Percentiles rank a stretch among this genome's conserved stretches.
Evolutionary conservation across 2,888 invertebrate species (phyloP).

Genomic region (Orchesellides sinensis): DNA sequence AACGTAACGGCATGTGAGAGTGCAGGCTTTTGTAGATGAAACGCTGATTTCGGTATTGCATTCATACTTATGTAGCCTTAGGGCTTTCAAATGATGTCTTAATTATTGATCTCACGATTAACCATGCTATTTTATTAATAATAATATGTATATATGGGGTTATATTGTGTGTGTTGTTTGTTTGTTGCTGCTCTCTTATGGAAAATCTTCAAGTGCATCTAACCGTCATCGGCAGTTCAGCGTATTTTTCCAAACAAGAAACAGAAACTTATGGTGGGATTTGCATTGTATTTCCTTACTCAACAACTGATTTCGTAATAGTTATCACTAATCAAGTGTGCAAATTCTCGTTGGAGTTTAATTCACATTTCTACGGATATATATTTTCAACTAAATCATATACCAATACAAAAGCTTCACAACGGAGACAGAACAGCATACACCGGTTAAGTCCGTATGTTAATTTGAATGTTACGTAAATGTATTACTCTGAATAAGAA

Average conservation of each 20-base stretch:
- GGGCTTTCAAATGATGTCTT: constrained; percentile 57
- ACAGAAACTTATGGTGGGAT: no score
- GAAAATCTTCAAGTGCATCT: constrained; percentile 56
- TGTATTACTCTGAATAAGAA: no score
- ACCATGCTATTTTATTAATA: constrained; percentile 55
- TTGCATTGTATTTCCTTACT: no score
- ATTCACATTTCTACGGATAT: no score
- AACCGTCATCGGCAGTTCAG: neutral
- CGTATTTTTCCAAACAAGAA: neutral
- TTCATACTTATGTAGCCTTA: constrained; percentile 7
- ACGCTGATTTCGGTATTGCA: constrained; percentile 36
- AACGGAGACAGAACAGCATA: constrained; percentile 64
- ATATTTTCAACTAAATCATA: no score
- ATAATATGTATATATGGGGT: neutral
- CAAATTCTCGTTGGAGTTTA: no score
- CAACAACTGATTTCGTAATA: no score
- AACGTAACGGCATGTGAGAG: neutral
- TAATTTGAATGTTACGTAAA: no score
- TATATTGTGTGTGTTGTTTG: constrained; percentile 28
- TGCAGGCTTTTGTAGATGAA: neutral
- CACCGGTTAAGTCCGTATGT: constrained; percentile 64
- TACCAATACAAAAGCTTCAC: constrained; percentile 38
- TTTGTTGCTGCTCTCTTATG: constrained; percentile 30
- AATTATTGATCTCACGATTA: constrained; percentile 57
- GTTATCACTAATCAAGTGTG: no score